phyloP scores from a whole-genome alignment of 2,888 invertebrate species.

The Myopa tessellatipennis region DNA sequence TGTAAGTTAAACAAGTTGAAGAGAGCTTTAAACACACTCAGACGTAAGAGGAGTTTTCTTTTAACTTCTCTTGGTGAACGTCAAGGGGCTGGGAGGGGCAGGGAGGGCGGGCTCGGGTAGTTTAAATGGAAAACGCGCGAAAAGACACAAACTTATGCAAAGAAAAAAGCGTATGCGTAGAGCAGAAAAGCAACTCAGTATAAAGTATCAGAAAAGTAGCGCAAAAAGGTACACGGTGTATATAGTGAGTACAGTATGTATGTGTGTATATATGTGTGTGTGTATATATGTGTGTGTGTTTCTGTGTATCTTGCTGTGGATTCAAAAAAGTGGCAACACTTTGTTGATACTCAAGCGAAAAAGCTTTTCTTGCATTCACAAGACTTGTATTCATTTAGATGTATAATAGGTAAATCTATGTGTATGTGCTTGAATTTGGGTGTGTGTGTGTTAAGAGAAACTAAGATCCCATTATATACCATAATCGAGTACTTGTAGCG shows the following conservation, averaged over 20 bases:
- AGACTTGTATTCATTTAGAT: slow-evolving; percentile 7
- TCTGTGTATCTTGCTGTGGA: background rate
- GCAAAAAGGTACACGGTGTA: too few relatives aligned
- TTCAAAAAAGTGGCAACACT: slow-evolving; percentile 13
- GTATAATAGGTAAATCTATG: background rate
- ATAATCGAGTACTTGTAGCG: too few relatives aligned
- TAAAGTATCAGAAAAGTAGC: too few relatives aligned
- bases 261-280: background rate
- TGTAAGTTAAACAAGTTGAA: slow-evolving; percentile 1
- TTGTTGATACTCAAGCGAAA: slow-evolving; percentile 22
- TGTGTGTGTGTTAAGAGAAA: background rate
- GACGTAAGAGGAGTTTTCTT: background rate
- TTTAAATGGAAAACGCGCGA: background rate
- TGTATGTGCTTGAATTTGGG: slow-evolving; percentile 13
- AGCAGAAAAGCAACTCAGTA: too few relatives aligned
- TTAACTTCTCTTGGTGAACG: too few relatives aligned
- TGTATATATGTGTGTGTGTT: background rate
- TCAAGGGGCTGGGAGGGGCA: too few relatives aligned
- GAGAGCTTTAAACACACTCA: slow-evolving; percentile 3
- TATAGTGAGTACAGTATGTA: background rate
- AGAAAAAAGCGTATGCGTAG: background rate
- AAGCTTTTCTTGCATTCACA: slow-evolving; percentile 19
- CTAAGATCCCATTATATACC: background rate
- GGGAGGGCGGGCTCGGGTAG: too few relatives aligned
- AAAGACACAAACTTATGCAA: background rate